phyloP scores from a whole-genome alignment of 2,797 vertebrate species.

The Esox masquinongy region DNA sequence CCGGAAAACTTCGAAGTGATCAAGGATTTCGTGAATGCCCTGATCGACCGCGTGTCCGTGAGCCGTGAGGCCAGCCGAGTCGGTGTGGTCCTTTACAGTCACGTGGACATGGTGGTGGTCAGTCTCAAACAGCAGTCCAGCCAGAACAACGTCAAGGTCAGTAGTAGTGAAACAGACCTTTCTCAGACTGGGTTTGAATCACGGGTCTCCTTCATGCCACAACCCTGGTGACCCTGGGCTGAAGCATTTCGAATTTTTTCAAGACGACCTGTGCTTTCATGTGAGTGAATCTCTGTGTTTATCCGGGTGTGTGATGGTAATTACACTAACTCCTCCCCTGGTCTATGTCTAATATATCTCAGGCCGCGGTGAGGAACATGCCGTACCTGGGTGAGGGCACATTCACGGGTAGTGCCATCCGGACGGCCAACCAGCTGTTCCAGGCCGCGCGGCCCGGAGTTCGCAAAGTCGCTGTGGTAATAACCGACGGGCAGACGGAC shows the following conservation, averaged over 20 bases:
- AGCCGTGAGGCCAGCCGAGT: slow-evolving; percentile 65
- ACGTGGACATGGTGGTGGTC: slow-evolving; percentile 71
- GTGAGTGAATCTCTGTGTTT: background rate
- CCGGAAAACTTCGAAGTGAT: slow-evolving; percentile 82
- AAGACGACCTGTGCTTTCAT: background rate
- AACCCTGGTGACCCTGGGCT: background rate
- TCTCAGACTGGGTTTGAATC: background rate
- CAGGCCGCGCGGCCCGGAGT: slow-evolving; percentile 62
- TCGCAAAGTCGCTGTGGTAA: slow-evolving; percentile 79
- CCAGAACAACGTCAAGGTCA: slow-evolving; percentile 67
- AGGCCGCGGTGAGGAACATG: slow-evolving; percentile 75
- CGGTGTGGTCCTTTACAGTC: slow-evolving; percentile 86
- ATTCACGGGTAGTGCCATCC: slow-evolving; percentile 81
- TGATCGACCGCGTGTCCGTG: slow-evolving; percentile 74
- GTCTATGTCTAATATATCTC: background rate
- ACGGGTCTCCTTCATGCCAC: background rate
- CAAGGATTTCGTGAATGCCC: slow-evolving; percentile 81
- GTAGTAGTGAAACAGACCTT: background rate
- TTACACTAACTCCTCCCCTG: background rate
- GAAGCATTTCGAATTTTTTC: background rate
- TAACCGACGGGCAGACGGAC: slow-evolving; percentile 83
- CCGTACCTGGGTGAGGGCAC: slow-evolving; percentile 85
- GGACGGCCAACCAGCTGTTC: slow-evolving; percentile 72
- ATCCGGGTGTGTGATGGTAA: background rate
- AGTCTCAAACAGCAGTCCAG: slow-evolving; percentile 71